Evolutionary conservation across 2,113 vertebrate genomes (phyloP), one percentile per base, ranked within the genome.

Genomic region (Chaenogobius annularis): DNA sequence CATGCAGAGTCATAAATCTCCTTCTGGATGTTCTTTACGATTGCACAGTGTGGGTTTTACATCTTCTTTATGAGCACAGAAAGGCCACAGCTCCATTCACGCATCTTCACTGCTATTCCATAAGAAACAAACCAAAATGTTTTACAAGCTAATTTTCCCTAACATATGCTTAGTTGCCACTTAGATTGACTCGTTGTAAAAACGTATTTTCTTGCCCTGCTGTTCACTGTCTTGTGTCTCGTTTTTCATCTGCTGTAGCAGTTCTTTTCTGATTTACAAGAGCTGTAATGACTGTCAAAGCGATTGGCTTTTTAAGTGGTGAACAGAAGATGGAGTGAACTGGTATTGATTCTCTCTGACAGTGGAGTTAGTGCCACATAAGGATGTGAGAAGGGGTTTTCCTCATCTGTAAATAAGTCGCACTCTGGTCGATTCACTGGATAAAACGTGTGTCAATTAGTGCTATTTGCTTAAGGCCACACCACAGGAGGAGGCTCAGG

Each of bases 261-360:
- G 61, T 23, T 65, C 12, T 44, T 47, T 23, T 66, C 35, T 85
- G 90, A 95, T 97, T 96, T 96, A 96, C 92, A 91, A 88, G 92
- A 69, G 89, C 68, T 86, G 94, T 94, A 94, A 94, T 95, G 95
- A 93, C 93, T 95, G 94, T 94, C 92, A 91, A 88, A 83, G 84
- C 85, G 92, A 85, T 90, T 92, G 93, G 78, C 73, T 90, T 89
- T 91, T 88, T 90, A 93, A 94, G 93, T 93, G 90, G 92, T 90
- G 85, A 87, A 91, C 92, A 88, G 91, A 87, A 88, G 89, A 90
- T 89, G 85, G 78, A 73, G 74, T 66, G 75, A 79, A 77, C 78
- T 72, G 68, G 73, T 90, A 93, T 92, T 69, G 91, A 94, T 92
- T 93, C 93, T 91, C 93, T 91, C 93, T 93, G 94, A 93, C 91